Evolutionary conservation across 1,140 invertebrate species (phyloP).

Genomic region (Araneus ventricosus): DNA sequence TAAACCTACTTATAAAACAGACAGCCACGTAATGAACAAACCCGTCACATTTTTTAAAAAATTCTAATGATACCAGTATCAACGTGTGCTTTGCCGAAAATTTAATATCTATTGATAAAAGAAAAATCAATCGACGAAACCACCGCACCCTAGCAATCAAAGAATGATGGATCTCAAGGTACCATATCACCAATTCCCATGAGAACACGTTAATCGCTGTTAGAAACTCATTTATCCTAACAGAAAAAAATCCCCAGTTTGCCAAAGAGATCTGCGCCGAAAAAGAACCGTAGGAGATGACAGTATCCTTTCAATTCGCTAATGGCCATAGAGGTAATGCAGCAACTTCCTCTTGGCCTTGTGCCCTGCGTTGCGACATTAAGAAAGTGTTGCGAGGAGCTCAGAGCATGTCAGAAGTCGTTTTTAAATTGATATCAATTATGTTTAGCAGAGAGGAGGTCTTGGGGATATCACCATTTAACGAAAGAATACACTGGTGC

Average conservation of each 20-base stretch:
- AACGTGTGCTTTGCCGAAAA: too few relatives aligned
- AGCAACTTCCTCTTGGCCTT: conserved; percentile 28
- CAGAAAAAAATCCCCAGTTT: neutral
- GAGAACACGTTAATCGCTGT: neutral
- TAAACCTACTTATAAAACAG: too few relatives aligned
- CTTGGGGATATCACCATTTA: neutral
- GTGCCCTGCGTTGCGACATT: conserved; percentile 19
- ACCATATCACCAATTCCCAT: neutral
- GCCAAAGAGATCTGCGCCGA: neutral
- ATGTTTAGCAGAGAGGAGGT: neutral
- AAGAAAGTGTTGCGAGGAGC: neutral
- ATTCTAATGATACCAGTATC: too few relatives aligned
- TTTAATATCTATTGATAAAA: too few relatives aligned
- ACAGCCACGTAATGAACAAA: too few relatives aligned
- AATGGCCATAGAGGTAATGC: conserved; percentile 43
- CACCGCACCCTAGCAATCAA: neutral
- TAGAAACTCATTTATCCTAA: neutral
- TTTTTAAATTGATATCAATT: conserved; percentile 11
- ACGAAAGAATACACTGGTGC: neutral
- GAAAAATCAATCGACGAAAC: neutral
- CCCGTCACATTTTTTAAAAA: too few relatives aligned
- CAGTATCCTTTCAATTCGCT: conserved; percentile 48
- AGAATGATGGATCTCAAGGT: neutral
- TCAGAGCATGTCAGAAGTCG: neutral
- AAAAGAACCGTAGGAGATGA: neutral